A percentile compares a stretch with the other conserved stretches of the same genome.
These are phyloP conservation scores for Choristoneura fumiferana DNA, from an alignment of 1,140 invertebrate genomes.

Conservation along the genomic window DNA sequence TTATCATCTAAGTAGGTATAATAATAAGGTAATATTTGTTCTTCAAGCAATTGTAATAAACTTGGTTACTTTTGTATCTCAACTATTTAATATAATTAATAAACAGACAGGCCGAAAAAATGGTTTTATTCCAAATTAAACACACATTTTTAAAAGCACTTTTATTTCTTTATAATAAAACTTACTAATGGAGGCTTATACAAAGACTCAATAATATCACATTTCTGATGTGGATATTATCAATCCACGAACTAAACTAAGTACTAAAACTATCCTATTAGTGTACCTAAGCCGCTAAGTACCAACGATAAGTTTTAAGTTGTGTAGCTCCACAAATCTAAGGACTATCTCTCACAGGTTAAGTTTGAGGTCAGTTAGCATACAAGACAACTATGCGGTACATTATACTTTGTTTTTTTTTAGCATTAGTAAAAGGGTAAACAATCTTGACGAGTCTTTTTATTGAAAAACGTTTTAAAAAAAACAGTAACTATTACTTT, in stretches of 20 bases:
- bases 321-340: constrained; percentile 17
- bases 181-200: constrained; percentile 64
- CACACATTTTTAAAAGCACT: constrained; percentile 49
- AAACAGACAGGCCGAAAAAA: constrained; percentile 11
- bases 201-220: constrained; percentile 80
- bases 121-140: constrained; percentile 36
- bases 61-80: constrained; percentile 4
- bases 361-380: too few relatives aligned
- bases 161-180: constrained; percentile 67
- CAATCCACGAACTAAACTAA: constrained; percentile 73
- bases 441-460: too few relatives aligned
- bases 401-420: too few relatives aligned
- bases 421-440: too few relatives aligned
- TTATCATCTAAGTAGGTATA: too few relatives aligned
- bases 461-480: too few relatives aligned
- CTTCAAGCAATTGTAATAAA: constrained; percentile 4
- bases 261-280: constrained; percentile 42
- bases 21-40: constrained; percentile 3
- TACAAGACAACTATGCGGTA: too few relatives aligned
- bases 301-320: constrained; percentile 34
- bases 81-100: background rate
- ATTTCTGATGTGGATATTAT: constrained; percentile 80
- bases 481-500: too few relatives aligned
- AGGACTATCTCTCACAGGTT: background rate
- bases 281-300: constrained; percentile 51